phyloP scores from a whole-genome alignment of 2,797 vertebrate genomes.

The Mallotus villosus region DNA sequence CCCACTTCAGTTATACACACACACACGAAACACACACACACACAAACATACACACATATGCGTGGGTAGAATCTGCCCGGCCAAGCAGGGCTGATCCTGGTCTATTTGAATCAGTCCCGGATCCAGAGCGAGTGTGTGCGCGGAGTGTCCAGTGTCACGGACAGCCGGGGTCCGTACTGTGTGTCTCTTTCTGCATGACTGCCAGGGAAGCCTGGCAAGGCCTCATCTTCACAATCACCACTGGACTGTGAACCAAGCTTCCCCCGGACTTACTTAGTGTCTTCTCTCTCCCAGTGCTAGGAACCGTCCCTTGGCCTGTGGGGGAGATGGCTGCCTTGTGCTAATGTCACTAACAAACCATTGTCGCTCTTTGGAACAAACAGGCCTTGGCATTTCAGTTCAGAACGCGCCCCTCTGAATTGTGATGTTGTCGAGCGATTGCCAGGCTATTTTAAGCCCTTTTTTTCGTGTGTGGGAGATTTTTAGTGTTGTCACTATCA shows the following conservation, averaged over 20 bases:
- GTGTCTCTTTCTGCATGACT: background rate
- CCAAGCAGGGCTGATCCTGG: conserved; percentile 35
- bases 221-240: conserved; percentile 1
- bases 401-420: background rate
- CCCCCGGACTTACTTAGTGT: background rate
- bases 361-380: background rate
- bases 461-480: background rate
- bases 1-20: background rate
- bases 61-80: conserved; percentile 24
- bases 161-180: background rate
- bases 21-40: background rate
- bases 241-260: conserved; percentile 1
- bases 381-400: background rate
- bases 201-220: background rate
- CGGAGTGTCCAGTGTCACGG: background rate
- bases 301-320: background rate
- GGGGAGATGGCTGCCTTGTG: background rate
- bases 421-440: background rate
- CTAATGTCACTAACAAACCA: background rate
- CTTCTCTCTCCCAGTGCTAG: background rate
- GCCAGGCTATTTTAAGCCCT: background rate
- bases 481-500: background rate
- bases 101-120: conserved; percentile 28
- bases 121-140: conserved; percentile 8
- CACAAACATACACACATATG: conserved; percentile 8